These are phyloP conservation scores for Formica exsecta DNA, from an alignment of 1,140 invertebrate genomes.

Conservation along the genomic window DNA sequence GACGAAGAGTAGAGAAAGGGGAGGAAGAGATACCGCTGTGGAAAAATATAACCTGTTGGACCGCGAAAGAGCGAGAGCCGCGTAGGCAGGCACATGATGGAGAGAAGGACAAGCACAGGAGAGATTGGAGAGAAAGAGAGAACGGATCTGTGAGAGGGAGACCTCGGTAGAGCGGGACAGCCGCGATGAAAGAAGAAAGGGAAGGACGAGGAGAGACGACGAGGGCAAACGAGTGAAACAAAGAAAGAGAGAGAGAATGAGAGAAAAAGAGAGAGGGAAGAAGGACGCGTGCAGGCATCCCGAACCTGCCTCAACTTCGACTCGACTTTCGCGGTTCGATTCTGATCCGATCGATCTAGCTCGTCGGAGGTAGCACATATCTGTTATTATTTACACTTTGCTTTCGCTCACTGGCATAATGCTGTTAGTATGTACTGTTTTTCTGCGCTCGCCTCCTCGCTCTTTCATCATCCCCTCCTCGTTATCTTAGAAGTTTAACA, in stretches of 20 bases:
- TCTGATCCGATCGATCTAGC: slow-evolving; percentile 83
- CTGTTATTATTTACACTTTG: slow-evolving; percentile 67
- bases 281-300: slow-evolving; percentile 75
- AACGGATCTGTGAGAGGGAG: slow-evolving; percentile 60
- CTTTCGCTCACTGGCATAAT: slow-evolving; percentile 37
- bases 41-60: slow-evolving; percentile 86
- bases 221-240: slow-evolving; percentile 22
- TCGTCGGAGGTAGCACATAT: slow-evolving; percentile 44
- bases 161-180: slow-evolving; percentile 37
- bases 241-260: slow-evolving; percentile 17
- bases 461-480: not conserved
- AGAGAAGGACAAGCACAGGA: slow-evolving; percentile 53
- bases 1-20: slow-evolving; percentile 39
- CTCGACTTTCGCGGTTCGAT: slow-evolving; percentile 83
- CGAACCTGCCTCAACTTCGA: slow-evolving; percentile 84
- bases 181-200: slow-evolving; percentile 65
- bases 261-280: slow-evolving; percentile 49
- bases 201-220: slow-evolving; percentile 41
- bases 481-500: slow-evolving; percentile 24
- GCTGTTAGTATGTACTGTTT: slow-evolving; percentile 39
- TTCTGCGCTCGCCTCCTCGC: not conserved
- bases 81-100: slow-evolving; percentile 53
- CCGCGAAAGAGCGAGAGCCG: slow-evolving; percentile 78
- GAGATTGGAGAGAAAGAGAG: slow-evolving; percentile 72
- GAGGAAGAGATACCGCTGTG: slow-evolving; percentile 70